phyloP scores from a whole-genome alignment of 1,140 invertebrate genomes.

The Lasaia peninsularis region DNA sequence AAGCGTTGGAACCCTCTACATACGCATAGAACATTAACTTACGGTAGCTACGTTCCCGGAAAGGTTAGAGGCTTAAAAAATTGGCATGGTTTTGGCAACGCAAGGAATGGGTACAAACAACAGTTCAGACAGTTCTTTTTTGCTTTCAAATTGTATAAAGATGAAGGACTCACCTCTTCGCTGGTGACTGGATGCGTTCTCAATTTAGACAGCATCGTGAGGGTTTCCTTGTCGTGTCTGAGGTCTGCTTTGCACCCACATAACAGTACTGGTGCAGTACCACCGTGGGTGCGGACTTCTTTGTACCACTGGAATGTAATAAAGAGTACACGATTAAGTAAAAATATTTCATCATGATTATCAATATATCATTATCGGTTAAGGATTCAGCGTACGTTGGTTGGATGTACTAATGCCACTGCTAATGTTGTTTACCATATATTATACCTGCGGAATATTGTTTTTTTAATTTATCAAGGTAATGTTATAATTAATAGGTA shows the following conservation, averaged over 20 bases:
- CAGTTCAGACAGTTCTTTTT: no score
- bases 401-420: not conserved
- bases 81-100: no score
- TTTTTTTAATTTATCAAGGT: no score
- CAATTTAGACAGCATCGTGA: conserved; percentile 75
- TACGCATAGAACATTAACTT: no score
- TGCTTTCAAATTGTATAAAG: not conserved
- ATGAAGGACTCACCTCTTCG: conserved; percentile 72
- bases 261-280: conserved; percentile 80
- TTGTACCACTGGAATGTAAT: conserved; percentile 79
- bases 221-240: conserved; percentile 75
- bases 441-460: no score
- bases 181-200: conserved; percentile 78
- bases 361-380: not conserved
- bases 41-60: no score
- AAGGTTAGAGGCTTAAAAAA: no score
- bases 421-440: no score
- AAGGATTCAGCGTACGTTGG: not conserved
- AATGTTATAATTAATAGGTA: no score
- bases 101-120: no score
- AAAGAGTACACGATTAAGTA: not conserved
- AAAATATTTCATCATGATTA: not conserved
- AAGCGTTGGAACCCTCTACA: no score
- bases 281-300: conserved; percentile 82
- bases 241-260: conserved; percentile 82